These are phyloP conservation scores for Helicoverpa zea DNA, from an alignment of 1,140 invertebrate species.

Conservation along the genomic window DNA sequence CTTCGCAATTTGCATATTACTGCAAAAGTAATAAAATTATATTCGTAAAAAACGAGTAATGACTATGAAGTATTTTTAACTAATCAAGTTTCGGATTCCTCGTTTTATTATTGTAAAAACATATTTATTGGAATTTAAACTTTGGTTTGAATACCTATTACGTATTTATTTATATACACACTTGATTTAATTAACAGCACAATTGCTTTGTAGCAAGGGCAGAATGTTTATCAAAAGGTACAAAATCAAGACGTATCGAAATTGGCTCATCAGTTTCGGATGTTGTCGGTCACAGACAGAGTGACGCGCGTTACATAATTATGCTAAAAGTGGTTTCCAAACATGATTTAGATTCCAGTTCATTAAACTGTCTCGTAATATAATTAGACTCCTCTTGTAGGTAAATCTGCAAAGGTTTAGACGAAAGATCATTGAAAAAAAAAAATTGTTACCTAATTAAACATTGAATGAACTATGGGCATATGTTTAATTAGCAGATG, in stretches of 20 bases:
- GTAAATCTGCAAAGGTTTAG: too few relatives aligned
- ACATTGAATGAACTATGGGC: too few relatives aligned
- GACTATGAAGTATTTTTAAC: conserved; percentile 44
- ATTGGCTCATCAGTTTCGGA: conserved; percentile 29
- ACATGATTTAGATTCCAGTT: neutral
- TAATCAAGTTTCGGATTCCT: conserved; percentile 7
- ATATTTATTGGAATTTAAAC: neutral
- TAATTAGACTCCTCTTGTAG: too few relatives aligned
- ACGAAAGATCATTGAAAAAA: too few relatives aligned
- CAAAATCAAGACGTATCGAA: neutral
- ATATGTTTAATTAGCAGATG: too few relatives aligned
- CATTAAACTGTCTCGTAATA: too few relatives aligned
- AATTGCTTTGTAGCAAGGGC: too few relatives aligned
- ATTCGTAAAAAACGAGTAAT: conserved; percentile 40
- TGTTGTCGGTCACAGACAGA: conserved; percentile 19
- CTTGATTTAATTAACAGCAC: too few relatives aligned
- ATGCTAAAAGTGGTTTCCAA: neutral
- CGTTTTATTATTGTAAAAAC: conserved; percentile 45
- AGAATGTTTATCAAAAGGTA: too few relatives aligned
- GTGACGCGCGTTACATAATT: conserved; percentile 33
- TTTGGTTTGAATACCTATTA: neutral
- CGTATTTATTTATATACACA: too few relatives aligned
- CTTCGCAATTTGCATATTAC: conserved; percentile 49
- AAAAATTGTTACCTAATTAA: too few relatives aligned
- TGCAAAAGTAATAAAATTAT: conserved; percentile 49